These are phyloP conservation scores for Propithecus deckenii DNA, from an alignment of 2,797 vertebrate species.

Conservation along the genomic window DNA sequence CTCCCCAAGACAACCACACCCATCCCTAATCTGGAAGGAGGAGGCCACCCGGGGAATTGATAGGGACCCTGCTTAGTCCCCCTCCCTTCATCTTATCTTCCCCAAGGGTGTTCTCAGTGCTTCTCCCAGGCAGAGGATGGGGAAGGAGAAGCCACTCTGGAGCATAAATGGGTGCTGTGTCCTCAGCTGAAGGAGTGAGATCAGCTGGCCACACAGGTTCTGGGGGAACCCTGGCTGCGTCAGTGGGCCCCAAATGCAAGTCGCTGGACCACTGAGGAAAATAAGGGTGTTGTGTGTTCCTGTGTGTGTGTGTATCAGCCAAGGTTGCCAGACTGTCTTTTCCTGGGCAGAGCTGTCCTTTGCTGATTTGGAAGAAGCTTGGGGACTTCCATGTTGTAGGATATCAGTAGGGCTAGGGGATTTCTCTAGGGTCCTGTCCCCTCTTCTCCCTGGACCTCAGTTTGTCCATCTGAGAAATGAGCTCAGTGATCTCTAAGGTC, in stretches of 20 bases:
- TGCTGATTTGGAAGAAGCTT: neutral
- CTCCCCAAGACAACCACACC: neutral
- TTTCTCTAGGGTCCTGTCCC: neutral
- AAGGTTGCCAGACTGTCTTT: neutral
- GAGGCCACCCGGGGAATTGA: neutral
- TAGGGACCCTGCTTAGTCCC: neutral
- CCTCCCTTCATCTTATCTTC: neutral
- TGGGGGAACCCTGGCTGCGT: neutral
- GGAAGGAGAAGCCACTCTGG: neutral
- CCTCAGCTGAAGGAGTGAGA: rapidly evolving
- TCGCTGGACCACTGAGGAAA: neutral
- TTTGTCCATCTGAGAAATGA: neutral
- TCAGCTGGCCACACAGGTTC: neutral
- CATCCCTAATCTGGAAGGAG: neutral
- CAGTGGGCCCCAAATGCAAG: neutral
- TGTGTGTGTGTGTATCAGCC: neutral
- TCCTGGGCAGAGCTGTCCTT: neutral
- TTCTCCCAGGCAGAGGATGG: neutral
- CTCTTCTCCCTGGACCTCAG: neutral
- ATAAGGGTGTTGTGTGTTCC: neutral
- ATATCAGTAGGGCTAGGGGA: neutral
- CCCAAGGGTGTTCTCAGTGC: neutral
- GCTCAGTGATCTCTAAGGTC: neutral
- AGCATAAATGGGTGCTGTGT: neutral
- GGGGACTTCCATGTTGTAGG: neutral